These are phyloP conservation scores for Corapipo altera DNA, from an alignment of 2,113 vertebrate genomes.

Conservation along the genomic window DNA sequence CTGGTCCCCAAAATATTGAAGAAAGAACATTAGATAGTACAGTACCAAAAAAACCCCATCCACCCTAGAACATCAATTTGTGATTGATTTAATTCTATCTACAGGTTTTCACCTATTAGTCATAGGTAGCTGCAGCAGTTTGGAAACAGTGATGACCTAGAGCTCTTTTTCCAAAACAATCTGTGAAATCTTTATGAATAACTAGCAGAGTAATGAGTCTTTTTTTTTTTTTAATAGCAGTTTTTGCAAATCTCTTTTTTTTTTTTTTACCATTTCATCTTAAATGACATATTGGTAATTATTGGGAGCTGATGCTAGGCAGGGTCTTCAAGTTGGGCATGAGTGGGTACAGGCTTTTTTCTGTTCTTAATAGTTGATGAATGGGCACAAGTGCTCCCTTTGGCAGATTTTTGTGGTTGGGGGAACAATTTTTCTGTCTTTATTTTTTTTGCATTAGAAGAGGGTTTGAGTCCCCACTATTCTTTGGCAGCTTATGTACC, in stretches of 20 bases:
- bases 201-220: neutral
- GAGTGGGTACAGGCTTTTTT: neutral
- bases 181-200: neutral
- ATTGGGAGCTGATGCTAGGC: neutral
- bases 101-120: neutral
- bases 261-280: neutral
- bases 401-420: neutral
- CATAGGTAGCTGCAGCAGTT: neutral
- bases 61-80: neutral
- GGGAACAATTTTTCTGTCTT: neutral
- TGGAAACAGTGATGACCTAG: neutral
- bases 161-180: neutral
- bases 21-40: neutral
- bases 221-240: neutral
- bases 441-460: neutral
- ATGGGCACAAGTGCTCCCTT: neutral
- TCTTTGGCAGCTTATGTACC: neutral
- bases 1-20: neutral
- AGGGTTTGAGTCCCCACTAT: neutral
- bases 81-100: neutral
- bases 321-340: neutral
- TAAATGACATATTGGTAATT: neutral
- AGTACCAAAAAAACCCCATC: neutral
- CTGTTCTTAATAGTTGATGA: neutral
- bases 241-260: neutral